These are phyloP conservation scores for Motacilla tschutschensis DNA, from an alignment of 2,113 vertebrate species.

Conservation along the genomic window DNA sequence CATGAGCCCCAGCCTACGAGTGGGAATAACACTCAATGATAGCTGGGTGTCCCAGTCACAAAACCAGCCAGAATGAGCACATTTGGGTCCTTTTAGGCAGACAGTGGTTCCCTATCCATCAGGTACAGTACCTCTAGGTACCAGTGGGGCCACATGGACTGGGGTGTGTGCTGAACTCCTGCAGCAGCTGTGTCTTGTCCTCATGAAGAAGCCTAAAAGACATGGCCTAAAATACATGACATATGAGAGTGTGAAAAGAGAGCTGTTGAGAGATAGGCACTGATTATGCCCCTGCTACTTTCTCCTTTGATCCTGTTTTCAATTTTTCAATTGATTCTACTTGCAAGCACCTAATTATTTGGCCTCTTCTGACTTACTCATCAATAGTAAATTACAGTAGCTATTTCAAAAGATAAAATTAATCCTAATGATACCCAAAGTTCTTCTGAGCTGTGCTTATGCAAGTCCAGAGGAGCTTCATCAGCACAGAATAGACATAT, in stretches of 20 bases:
- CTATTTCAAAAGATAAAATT: conserved; percentile 1
- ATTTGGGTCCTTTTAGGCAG: background rate
- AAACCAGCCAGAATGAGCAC: background rate
- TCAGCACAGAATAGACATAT: background rate
- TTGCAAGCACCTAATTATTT: background rate
- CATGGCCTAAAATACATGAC: background rate
- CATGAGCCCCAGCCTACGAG: background rate
- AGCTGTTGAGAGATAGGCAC: background rate
- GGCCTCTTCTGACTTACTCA: background rate
- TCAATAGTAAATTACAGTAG: background rate
- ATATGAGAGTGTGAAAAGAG: background rate
- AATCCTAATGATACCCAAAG: background rate
- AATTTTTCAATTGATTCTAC: background rate
- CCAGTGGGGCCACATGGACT: too few species aligned
- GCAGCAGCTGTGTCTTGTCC: background rate
- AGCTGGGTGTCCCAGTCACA: background rate
- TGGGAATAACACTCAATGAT: background rate
- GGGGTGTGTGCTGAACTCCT: background rate
- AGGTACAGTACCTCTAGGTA: background rate
- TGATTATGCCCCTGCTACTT: background rate
- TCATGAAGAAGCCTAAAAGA: background rate
- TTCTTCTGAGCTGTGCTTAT: background rate
- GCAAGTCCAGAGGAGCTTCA: background rate
- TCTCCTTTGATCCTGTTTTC: background rate
- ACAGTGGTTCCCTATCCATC: background rate